Evolutionary conservation across 2,888 invertebrate genomes (phyloP).

Genomic region (Leucophenga maculata): DNA sequence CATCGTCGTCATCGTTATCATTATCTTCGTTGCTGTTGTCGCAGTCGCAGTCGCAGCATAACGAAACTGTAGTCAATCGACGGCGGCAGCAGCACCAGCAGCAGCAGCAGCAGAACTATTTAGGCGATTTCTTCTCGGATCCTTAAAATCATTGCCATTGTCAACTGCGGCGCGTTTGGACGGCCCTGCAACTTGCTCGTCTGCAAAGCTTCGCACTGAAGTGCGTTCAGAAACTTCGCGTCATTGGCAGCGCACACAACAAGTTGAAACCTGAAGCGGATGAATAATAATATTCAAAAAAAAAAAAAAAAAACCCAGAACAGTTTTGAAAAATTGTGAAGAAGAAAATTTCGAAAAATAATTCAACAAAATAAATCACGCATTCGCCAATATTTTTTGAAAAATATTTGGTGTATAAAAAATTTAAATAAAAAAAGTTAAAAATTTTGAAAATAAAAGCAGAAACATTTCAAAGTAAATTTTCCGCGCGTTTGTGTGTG

Average conservation of each 20-base stretch:
- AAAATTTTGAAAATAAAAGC: too few species aligned
- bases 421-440: too few species aligned
- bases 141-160: constrained; percentile 40
- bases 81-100: constrained; percentile 22
- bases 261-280: constrained; percentile 48
- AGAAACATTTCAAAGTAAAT: too few species aligned
- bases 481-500: too few species aligned
- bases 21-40: neutral
- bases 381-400: too few species aligned
- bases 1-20: constrained; percentile 21
- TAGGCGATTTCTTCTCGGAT: neutral
- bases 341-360: constrained; percentile 18
- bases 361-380: neutral
- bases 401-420: too few species aligned
- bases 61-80: constrained; percentile 14
- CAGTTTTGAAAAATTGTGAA: constrained; percentile 1
- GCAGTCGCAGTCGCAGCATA: neutral
- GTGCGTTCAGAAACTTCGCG: constrained; percentile 51
- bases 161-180: constrained; percentile 42
- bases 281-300: neutral
- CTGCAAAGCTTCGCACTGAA: constrained; percentile 32
- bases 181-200: constrained; percentile 28
- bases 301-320: constrained; percentile 9
- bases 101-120: constrained; percentile 24
- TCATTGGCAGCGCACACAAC: constrained; percentile 40